Conservation (phyloP, 2,888 invertebrate genomes). For the Clusia tigrina region DNA sequence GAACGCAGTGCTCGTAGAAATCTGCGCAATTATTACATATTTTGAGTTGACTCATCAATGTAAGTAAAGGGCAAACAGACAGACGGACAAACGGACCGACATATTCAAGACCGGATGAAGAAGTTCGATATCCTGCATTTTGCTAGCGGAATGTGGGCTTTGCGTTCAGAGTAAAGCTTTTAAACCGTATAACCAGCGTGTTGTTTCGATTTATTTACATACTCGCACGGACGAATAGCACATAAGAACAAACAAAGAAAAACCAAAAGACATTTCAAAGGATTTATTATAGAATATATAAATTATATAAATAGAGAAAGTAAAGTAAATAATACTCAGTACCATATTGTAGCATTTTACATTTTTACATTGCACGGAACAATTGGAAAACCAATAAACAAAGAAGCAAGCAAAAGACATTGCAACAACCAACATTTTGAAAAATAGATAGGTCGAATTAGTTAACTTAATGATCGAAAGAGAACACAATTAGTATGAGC, state of each 20-base stretch:
- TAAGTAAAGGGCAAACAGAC: too few species aligned
- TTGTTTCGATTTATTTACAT: too few species aligned
- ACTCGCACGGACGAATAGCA: not conserved
- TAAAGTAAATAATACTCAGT: slow-evolving; percentile 10
- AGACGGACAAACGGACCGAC: too few species aligned
- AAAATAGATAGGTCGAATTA: slow-evolving; percentile 20
- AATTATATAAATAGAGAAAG: slow-evolving; percentile 8
- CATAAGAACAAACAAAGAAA: not conserved
- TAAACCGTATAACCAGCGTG: too few species aligned
- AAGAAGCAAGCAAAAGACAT: too few species aligned
- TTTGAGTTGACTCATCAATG: too few species aligned
- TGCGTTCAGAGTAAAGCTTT: too few species aligned
- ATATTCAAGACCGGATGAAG: too few species aligned
- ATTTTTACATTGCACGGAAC: slow-evolving; percentile 57
- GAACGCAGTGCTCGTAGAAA: too few species aligned
- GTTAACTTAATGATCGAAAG: slow-evolving; percentile 18
- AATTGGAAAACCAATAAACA: slow-evolving; percentile 29
- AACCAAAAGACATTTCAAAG: not conserved
- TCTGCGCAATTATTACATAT: too few species aligned
- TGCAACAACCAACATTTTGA: slow-evolving; percentile 29
- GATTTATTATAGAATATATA: not conserved
- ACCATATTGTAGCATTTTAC: slow-evolving; percentile 24
- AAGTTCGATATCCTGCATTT: too few species aligned
- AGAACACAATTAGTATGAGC: slow-evolving; percentile 3
- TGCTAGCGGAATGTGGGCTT: too few species aligned